Evolutionary conservation across 1,140 invertebrate genomes (phyloP).

Genomic region (Brachionus asplanchnoidis): DNA sequence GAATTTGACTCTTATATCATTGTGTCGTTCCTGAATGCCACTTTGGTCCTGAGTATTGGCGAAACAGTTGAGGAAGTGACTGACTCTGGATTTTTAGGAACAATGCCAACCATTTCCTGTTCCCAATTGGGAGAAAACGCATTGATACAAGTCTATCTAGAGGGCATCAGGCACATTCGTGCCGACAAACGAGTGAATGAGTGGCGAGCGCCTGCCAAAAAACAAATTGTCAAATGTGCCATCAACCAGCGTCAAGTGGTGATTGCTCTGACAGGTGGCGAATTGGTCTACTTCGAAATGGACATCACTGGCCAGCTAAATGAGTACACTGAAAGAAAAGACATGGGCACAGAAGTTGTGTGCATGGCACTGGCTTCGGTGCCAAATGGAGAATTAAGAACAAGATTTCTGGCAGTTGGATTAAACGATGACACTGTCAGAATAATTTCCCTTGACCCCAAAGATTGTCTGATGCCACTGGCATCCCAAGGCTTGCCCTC

Average conservation of each 20-base stretch:
- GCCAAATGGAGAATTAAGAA: slow-evolving; percentile 85
- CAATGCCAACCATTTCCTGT: slow-evolving; percentile 92
- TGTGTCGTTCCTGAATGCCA: slow-evolving; percentile 99
- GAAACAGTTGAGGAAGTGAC: slow-evolving; percentile 99
- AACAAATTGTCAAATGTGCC: slow-evolving; percentile 92
- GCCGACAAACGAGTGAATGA: slow-evolving; percentile 96
- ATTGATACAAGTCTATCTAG: slow-evolving; percentile 93
- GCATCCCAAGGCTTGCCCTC: slow-evolving; percentile 92
- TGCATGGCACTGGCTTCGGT: slow-evolving; percentile 97
- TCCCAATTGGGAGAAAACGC: slow-evolving; percentile 94
- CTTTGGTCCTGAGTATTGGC: slow-evolving; percentile 94
- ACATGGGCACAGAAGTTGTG: slow-evolving; percentile 91
- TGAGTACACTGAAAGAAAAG: slow-evolving; percentile 92
- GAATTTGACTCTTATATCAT: slow-evolving; percentile 93
- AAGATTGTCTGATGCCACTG: slow-evolving; percentile 81
- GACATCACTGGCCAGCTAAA: slow-evolving; percentile 94
- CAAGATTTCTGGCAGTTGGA: slow-evolving; percentile 92
- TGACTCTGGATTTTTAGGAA: slow-evolving; percentile 96
- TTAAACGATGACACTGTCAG: slow-evolving; percentile 91
- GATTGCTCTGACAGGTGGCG: slow-evolving; percentile 91
- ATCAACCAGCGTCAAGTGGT: slow-evolving; percentile 97
- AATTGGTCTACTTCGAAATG: slow-evolving; percentile 99
- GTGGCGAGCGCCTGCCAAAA: slow-evolving; percentile 96
- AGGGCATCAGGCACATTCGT: slow-evolving; percentile 95
- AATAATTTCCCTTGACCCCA: slow-evolving; percentile 92